Base-by-base conservation (phyloP, 2,888 invertebrate genomes). In the Aquatica leii region DNA sequence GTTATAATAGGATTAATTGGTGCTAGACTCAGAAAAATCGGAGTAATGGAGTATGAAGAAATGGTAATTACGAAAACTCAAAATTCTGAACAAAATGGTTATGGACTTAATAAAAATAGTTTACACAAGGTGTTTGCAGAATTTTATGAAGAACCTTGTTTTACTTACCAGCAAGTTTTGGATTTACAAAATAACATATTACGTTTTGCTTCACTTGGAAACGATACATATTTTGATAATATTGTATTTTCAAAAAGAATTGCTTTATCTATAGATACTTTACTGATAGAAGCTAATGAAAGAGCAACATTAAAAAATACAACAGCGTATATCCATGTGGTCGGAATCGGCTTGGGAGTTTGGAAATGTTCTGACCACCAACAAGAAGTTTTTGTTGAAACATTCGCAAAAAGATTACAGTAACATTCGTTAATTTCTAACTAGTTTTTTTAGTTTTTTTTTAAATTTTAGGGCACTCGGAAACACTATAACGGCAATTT, bases 41-140 rank as follows among this genome's bases (percentile, higher is more conserved):
- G 81, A 53, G 75, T 82, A 1, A 86, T 86, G 86, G 86, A 86
- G 70, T 86, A 78, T 67, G 79, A 82, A 56, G 86, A 86, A 59
- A 83, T 86, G 58, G 71, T 86, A 0, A 76, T 86, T 6, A 82
- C 83, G 0, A 78, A 81, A 60, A 68, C 77, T 1, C 87, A 86
- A 70, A 86, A 86, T 67, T 83, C 80, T 11, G 65, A 72, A 52
- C 78, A 79, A 9, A 82, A 84, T 58, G 87, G 87, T 69, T 87
- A 82, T 71, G 79, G 78, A n/a, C 63, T 67, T 4, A 50, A 59
- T 1, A 20, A 60, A 6, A 56, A 66, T 20, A 72, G 70, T 54
- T 67, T 70, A 48, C 74, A 71, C 35, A 62, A 66, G 31, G 55
- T 78, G n/a, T 81, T 81, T 72, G 71, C 71, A 15, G 56, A 67